Base-by-base conservation (phyloP, 2,888 invertebrate species). In the Acanthosoma haemorrhoidale region DNA sequence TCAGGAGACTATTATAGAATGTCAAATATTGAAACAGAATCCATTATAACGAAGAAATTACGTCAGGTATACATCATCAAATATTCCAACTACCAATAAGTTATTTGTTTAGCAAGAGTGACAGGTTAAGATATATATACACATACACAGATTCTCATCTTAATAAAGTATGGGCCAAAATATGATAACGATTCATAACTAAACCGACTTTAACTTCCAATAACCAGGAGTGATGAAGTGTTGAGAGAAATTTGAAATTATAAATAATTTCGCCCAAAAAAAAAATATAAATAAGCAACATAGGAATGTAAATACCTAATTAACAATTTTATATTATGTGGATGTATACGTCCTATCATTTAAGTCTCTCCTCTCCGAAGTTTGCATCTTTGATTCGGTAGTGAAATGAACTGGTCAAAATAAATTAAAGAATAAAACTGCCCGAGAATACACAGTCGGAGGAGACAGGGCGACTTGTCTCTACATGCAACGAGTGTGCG, bases 391-490 rank as follows among this genome's bases (percentile, higher is more conserved):
- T 38, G 41, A 4, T 25, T 39, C 9, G 16, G 15, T 41, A 36
- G 13, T 21, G 4, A 5, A 5, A 39, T 25, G 15, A 41, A 64
- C 29, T 29, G 15, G 15, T 21, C 4, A 64, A 64, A 64, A 31
- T 41, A 64, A 41, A 18, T 25, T 9, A 39, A 41, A 64, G 2
- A 21, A 64, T 39, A 38, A 64, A 38, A 31, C 15, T 64, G 36
- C 21, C 39, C 64, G 21, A 15, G 21, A 63, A 39, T 41, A 16
- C 25, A 64, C 15, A 39, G 64, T 25, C 39, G 39, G 16, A 29
- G 29, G 64, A 64, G 64, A 36, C 39, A 41, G 64, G 15, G 29
- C 16, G 41, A 64, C 64, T 31, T 64, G 64, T 41, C 64, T 41
- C 8, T 31, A 16, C 64, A 38, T 8, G 64, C 38, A 64, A n/a